Evolutionary conservation across 2,797 vertebrate species (phyloP).

Genomic region (Anguilla anguilla): DNA sequence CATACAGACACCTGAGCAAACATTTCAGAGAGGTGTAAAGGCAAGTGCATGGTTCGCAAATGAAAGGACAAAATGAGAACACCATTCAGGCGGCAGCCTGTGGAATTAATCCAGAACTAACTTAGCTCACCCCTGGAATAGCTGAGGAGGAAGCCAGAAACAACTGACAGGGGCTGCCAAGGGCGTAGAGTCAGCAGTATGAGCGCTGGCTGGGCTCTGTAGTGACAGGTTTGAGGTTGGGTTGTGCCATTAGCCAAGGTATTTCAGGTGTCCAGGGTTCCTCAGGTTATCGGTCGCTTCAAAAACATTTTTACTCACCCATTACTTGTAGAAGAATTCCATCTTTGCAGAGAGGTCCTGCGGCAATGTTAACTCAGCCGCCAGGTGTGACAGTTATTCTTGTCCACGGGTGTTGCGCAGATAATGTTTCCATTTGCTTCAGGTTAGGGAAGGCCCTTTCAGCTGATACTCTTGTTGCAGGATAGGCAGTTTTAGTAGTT

Average conservation of each 20-base stretch:
- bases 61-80: background rate
- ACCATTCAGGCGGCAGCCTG: background rate
- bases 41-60: conserved; percentile 3
- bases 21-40: background rate
- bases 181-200: background rate
- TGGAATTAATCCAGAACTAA: background rate
- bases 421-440: background rate
- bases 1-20: background rate
- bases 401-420: background rate
- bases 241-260: background rate
- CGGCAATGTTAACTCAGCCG: background rate
- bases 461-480: background rate
- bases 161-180: background rate
- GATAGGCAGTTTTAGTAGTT: background rate
- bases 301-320: background rate
- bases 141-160: background rate
- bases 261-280: background rate
- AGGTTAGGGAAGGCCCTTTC: background rate
- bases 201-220: background rate
- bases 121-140: background rate
- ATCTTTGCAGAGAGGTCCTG: background rate
- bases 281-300: background rate
- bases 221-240: background rate
- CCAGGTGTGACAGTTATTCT: background rate
- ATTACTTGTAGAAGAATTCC: background rate